phyloP scores from a whole-genome alignment of 1,140 invertebrate genomes.

The Linepithema humile region DNA sequence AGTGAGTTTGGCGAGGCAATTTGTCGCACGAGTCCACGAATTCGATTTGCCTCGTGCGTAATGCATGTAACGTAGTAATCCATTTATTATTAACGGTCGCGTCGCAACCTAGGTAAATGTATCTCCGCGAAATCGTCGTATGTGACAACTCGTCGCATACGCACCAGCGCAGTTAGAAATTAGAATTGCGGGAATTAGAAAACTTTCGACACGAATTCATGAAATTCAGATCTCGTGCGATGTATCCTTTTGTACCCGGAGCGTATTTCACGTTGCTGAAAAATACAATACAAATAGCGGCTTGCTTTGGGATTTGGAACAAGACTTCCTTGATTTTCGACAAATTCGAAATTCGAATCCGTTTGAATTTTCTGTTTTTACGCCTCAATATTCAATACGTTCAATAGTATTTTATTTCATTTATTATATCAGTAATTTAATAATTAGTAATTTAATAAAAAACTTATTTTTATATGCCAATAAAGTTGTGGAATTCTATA shows the following conservation, averaged over 20 bases:
- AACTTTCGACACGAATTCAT: conserved; percentile 36
- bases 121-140: neutral
- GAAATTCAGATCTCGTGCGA: conserved; percentile 38
- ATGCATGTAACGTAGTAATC: neutral
- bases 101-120: neutral
- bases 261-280: neutral
- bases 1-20: neutral
- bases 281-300: conserved; percentile 27
- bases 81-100: neutral
- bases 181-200: conserved; percentile 31
- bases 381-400: neutral
- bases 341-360: neutral
- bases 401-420: neutral
- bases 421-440: neutral
- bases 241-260: neutral
- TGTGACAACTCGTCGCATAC: too few relatives aligned
- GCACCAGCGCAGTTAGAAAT: too few relatives aligned
- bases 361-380: neutral
- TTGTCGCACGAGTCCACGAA: neutral
- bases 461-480: neutral
- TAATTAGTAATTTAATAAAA: neutral
- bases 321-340: conserved; percentile 6
- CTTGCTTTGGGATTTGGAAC: neutral
- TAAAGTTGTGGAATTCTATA: too few relatives aligned
- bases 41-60: neutral